phyloP scores from a whole-genome alignment of 1,140 invertebrate species.

The Sycophila sp. region DNA sequence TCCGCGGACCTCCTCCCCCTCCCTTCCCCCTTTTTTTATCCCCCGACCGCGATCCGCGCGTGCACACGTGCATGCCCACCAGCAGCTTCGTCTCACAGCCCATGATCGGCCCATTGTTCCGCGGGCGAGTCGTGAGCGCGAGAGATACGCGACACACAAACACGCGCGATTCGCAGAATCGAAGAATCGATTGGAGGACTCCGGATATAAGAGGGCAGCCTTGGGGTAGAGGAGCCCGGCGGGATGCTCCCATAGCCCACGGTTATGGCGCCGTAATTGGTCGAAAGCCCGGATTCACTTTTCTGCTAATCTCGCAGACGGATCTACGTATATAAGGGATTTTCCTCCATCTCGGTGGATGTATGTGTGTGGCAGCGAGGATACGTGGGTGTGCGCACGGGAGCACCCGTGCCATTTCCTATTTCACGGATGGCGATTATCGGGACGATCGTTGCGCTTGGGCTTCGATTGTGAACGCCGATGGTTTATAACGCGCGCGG shows the following conservation, averaged over 20 bases:
- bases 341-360: no score
- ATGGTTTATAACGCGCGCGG: no score
- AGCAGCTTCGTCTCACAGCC: not conserved
- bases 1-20: no score
- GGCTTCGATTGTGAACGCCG: no score
- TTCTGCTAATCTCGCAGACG: constrained; percentile 4
- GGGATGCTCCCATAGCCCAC: not conserved
- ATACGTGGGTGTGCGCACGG: no score
- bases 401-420: no score
- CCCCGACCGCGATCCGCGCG: not conserved
- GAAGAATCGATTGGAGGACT: constrained; percentile 26
- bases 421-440: not conserved
- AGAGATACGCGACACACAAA: not conserved
- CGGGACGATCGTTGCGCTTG: not conserved
- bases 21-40: not conserved
- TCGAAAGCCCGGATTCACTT: constrained; percentile 6
- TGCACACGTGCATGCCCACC: not conserved
- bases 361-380: no score
- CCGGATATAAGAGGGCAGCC: constrained; percentile 4
- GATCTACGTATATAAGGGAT: constrained; percentile 10
- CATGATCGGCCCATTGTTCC: constrained; percentile 17
- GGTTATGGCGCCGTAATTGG: constrained; percentile 7
- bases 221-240: not conserved
- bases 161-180: constrained; percentile 14
- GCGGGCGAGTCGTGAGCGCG: constrained; percentile 1